Conservation (phyloP, 2,113 vertebrate species). For the Anoplopoma fimbria region DNA sequence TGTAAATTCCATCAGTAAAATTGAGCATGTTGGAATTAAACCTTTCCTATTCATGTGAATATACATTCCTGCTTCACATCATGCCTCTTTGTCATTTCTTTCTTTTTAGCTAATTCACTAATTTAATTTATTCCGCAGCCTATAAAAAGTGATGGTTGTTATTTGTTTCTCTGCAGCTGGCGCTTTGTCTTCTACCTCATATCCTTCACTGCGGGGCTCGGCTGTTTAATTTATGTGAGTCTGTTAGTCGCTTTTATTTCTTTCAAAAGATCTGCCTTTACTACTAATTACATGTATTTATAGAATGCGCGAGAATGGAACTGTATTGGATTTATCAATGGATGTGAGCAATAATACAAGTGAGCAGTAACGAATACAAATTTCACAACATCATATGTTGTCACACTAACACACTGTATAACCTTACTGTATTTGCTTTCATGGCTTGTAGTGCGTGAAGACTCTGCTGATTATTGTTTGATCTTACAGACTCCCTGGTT, state of each 20-base stretch:
- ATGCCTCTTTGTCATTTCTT: neutral
- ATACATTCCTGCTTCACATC: neutral
- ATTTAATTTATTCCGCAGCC: neutral
- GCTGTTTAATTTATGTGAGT: conserved; percentile 90
- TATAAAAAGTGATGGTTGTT: neutral
- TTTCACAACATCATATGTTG: neutral
- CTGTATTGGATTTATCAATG: neutral
- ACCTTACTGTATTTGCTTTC: neutral
- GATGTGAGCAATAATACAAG: neutral
- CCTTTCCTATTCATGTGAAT: neutral
- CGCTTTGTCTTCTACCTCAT: conserved; percentile 89
- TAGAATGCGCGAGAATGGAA: neutral
- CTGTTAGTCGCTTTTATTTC: conserved; percentile 6
- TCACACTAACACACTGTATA: neutral
- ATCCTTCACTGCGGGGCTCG: conserved; percentile 84
- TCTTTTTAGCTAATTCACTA: neutral
- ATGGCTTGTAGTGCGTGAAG: neutral
- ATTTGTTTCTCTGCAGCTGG: conserved; percentile 85
- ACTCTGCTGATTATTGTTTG: neutral
- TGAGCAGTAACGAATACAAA: neutral
- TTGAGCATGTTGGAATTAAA: neutral
- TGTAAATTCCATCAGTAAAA: neutral
- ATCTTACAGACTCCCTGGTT: conserved; percentile 90
- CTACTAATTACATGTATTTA: neutral
- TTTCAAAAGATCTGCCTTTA: neutral